A percentile compares a stretch with the other conserved stretches of the same genome.
These are phyloP conservation scores for Hypomecis atomaria DNA, from an alignment of 2,888 invertebrate species.

Conservation along the genomic window DNA sequence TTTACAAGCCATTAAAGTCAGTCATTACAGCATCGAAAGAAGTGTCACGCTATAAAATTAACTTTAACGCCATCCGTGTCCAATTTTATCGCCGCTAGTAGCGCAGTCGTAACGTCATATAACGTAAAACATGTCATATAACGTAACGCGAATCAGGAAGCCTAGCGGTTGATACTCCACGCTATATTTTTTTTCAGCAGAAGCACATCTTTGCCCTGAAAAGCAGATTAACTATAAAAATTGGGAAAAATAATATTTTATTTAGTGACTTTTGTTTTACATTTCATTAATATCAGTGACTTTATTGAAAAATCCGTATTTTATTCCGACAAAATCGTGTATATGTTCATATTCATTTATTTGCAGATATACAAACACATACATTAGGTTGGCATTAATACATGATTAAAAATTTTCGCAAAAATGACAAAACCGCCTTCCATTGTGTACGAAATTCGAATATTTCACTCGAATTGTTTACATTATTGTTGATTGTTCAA, in stretches of 20 bases:
- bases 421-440: no score
- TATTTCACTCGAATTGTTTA: no score
- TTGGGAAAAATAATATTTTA: not conserved
- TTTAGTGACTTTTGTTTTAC: no score
- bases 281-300: no score
- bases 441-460: no score
- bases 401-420: no score
- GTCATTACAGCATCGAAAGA: slow-evolving; percentile 35
- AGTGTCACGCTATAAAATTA: slow-evolving; percentile 44
- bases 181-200: not conserved
- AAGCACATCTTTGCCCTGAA: not conserved
- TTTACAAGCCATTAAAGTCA: slow-evolving; percentile 34
- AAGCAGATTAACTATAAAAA: not conserved
- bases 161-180: not conserved
- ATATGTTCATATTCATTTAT: no score
- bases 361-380: no score
- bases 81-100: slow-evolving; percentile 41
- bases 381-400: no score
- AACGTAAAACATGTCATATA: slow-evolving; percentile 27
- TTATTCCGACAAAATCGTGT: no score
- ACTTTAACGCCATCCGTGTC: slow-evolving; percentile 28
- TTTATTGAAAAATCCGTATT: no score
- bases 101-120: slow-evolving; percentile 33
- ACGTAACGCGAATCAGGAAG: slow-evolving; percentile 20
- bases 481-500: no score